Evolutionary conservation across 2,888 invertebrate genomes (phyloP), one percentile per base, ranked within the genome.

Genomic region (Lasioglossum zephyrum): DNA sequence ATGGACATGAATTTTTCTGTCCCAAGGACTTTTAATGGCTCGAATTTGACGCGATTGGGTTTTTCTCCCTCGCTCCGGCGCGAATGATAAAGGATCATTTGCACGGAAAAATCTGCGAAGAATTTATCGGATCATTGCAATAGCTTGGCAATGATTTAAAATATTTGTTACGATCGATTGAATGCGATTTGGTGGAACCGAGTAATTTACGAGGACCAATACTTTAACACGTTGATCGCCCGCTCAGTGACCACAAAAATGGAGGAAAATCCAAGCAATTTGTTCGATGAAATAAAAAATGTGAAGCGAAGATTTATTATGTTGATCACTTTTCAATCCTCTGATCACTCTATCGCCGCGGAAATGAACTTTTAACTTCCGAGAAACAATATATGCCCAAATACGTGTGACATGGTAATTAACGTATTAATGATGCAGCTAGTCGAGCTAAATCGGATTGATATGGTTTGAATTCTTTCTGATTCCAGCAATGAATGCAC

Each of bases 1-100:
- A 70, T 70, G 70, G 70, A 70, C 41, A 70, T 11, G 70, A n/a
- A 70, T 70, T 70, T 70, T 70, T 22, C 70, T 70, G n/a, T 70
- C n/a, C n/a, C 39, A 11, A 39, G 41, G 22, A 41, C 39, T 70
- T 70, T 70, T 70, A 70, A 41, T 70, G 41, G 70, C 6, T 11
- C 41, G 70, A n/a, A 41, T 41, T 70, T 41, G 22, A 11, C 22
- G 31, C 11, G 44, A 76, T 63, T 31, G 36, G 44, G 31, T 31
- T 63, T 47, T 26, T 60, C 4, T 6, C 13, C 39, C 2, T 2
- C 44, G 4, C 9, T 4, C 5, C 1, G 8, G 36, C 0, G 18
- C 66, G 13, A 36, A 36, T 13, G 66, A 31, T 36, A 8, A 1
- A 8, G 18, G 66, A 66, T 36, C 36, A 18, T 36, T 66, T 66